Percentiles rank a stretch among this genome's conserved stretches.
Conservation (phyloP, 2,113 vertebrate genomes). For the Phaethon lepturus region DNA sequence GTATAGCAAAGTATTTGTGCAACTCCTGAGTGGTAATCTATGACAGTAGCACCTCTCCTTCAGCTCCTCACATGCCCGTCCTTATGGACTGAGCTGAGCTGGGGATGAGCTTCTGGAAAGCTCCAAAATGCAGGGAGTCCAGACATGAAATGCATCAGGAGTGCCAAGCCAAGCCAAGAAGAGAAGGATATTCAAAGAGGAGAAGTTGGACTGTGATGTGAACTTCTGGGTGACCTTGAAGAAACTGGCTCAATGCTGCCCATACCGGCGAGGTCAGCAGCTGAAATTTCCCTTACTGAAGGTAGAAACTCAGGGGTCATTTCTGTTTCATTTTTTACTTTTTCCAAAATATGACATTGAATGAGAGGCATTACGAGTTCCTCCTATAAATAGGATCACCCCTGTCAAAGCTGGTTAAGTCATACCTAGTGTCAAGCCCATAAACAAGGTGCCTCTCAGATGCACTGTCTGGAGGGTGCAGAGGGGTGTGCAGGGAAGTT, state of each 20-base stretch:
- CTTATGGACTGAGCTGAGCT: not conserved
- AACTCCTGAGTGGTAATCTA: not conserved
- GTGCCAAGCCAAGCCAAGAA: not conserved
- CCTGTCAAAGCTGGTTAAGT: constrained; percentile 65
- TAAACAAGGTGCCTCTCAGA: constrained; percentile 42
- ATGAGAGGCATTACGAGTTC: constrained; percentile 50
- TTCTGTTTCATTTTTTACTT: constrained; percentile 46
- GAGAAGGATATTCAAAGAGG: not conserved
- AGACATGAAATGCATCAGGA: not conserved
- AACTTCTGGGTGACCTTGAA: constrained; percentile 2
- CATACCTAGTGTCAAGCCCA: constrained; percentile 12
- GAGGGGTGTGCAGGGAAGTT: not conserved
- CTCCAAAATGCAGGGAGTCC: not conserved
- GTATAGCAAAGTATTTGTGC: not conserved
- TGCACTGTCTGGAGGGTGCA: not conserved
- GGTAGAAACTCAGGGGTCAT: constrained; percentile 15
- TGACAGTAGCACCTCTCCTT: not conserved
- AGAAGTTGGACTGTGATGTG: not conserved
- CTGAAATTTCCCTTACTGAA: constrained; percentile 43
- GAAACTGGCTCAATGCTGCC: not conserved
- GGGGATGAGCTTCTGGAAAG: not conserved
- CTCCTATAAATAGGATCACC: constrained; percentile 62
- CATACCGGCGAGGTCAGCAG: constrained; percentile 31
- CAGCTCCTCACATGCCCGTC: not conserved
- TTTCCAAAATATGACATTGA: constrained; percentile 55